Percentiles rank a stretch among this genome's conserved stretches.
Conservation (phyloP, 2,888 invertebrate genomes). For the Philaethria dido region DNA sequence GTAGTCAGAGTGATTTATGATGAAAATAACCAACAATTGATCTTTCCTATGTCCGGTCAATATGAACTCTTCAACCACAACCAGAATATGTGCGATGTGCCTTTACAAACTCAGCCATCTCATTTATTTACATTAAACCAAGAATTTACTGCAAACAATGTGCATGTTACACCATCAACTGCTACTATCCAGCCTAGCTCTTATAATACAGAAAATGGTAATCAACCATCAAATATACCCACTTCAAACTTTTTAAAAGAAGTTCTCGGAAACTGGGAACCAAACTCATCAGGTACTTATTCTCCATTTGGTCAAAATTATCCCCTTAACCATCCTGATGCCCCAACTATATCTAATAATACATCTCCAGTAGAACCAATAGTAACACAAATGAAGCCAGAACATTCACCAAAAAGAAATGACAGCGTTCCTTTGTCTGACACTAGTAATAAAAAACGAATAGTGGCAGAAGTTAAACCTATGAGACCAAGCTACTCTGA, state of each 20-base stretch:
- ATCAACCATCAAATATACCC: constrained; percentile 57
- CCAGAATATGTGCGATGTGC: constrained; percentile 66
- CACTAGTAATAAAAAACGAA: constrained; percentile 86
- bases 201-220: constrained; percentile 60
- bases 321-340: constrained; percentile 78
- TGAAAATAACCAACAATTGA: constrained; percentile 76
- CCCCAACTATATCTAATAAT: constrained; percentile 63
- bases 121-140: constrained; percentile 70
- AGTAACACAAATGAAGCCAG: constrained; percentile 60
- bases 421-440: constrained; percentile 78
- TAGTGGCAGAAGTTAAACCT: constrained; percentile 93
- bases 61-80: constrained; percentile 77
- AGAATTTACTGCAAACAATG: constrained; percentile 65
- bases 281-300: constrained; percentile 88
- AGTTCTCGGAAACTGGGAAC: constrained; percentile 88
- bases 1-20: constrained; percentile 74
- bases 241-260: constrained; percentile 86
- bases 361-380: constrained; percentile 57
- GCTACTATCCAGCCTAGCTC: constrained; percentile 54
- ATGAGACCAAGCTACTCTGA: constrained; percentile 95
- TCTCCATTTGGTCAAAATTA: constrained; percentile 88
- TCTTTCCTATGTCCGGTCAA: constrained; percentile 75
- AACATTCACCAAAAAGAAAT: constrained; percentile 72
- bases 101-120: constrained; percentile 64
- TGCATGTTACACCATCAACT: constrained; percentile 54